Evolutionary conservation across 2,113 vertebrate genomes (phyloP).

Genomic region (Perccottus glenii): DNA sequence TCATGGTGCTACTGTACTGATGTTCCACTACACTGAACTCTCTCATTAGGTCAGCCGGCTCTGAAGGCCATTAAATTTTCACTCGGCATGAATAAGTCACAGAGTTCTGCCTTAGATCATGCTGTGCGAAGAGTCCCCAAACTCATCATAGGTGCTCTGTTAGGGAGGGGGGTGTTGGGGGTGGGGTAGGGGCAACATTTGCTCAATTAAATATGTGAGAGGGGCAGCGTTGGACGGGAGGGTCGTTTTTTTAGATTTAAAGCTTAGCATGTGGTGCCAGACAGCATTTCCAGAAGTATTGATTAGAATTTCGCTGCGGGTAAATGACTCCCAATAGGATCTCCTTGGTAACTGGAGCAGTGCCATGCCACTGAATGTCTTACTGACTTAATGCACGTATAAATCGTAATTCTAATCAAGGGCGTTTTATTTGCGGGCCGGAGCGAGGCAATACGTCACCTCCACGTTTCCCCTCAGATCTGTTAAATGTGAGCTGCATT

Average conservation of each 20-base stretch:
- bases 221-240: conserved; percentile 40
- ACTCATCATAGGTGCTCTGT: conserved; percentile 57
- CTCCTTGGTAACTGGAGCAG: conserved; percentile 71
- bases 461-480: conserved; percentile 61
- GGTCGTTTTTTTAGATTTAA: conserved; percentile 61
- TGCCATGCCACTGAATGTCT: conserved; percentile 74
- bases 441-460: conserved; percentile 73
- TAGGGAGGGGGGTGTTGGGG: too few relatives aligned
- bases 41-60: conserved; percentile 75
- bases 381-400: conserved; percentile 75
- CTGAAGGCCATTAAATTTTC: conserved; percentile 76
- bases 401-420: conserved; percentile 82
- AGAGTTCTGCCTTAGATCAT: conserved; percentile 69
- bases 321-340: conserved; percentile 77
- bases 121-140: conserved; percentile 56
- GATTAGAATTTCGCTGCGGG: conserved; percentile 78
- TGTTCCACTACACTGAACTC: conserved; percentile 69
- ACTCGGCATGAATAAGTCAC: conserved; percentile 79
- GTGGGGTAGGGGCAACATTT: conserved; percentile 50
- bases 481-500: conserved; percentile 54
- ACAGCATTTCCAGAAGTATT: conserved; percentile 72
- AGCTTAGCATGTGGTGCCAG: conserved; percentile 50
- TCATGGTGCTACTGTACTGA: conserved; percentile 67
- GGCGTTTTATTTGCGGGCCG: conserved; percentile 72
- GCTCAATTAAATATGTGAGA: conserved; percentile 63